Percentiles rank a stretch among this genome's conserved stretches.
These are phyloP conservation scores for Montipora sp. DNA, from an alignment of 64 coral and sea anemone species.

Conservation along the genomic window DNA sequence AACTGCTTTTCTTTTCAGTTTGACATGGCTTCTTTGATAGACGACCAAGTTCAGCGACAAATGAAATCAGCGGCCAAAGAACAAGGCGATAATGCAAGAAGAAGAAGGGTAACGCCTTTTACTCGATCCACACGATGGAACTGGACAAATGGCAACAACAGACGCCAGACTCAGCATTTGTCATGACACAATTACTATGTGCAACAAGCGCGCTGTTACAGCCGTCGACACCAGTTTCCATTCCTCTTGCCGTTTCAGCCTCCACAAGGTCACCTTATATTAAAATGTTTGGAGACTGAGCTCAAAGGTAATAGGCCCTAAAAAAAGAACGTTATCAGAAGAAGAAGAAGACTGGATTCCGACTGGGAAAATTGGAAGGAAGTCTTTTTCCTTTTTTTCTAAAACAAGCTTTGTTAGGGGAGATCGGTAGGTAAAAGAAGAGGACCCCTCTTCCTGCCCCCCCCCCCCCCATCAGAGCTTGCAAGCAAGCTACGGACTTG, in stretches of 20 bases:
- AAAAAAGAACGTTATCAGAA: neutral
- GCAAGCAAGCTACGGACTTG: neutral
- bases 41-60: constrained; percentile 96
- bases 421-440: neutral
- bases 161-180: constrained; percentile 4
- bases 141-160: constrained; percentile 53
- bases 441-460: neutral
- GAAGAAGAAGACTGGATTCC: too few species aligned
- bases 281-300: neutral
- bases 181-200: neutral
- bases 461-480: neutral
- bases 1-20: constrained; percentile 51
- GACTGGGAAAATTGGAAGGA: neutral
- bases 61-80: constrained; percentile 85
- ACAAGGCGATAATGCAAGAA: constrained; percentile 57
- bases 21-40: constrained; percentile 94
- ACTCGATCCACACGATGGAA: constrained; percentile 73
- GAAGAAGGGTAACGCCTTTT: constrained; percentile 63
- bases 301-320: neutral
- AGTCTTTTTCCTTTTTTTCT: neutral
- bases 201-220: neutral
- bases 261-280: neutral
- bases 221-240: neutral
- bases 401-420: neutral
- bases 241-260: neutral